Percentiles rank a stretch among this genome's conserved stretches.
Conservation (phyloP, 1,140 invertebrate genomes). For the Philotrypesis tridentata region DNA sequence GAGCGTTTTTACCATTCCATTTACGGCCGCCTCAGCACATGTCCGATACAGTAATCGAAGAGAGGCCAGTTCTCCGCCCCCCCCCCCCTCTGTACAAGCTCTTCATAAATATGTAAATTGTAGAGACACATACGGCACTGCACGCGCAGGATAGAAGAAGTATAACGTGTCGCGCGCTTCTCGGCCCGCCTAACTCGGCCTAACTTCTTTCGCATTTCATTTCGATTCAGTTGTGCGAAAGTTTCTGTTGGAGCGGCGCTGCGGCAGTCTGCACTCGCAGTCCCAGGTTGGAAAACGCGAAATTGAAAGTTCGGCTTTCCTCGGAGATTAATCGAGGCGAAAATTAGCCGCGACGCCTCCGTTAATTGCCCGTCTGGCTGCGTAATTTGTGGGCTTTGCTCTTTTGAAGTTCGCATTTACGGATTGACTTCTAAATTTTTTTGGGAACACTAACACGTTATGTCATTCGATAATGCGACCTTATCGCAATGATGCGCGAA, state of each 20-base stretch:
- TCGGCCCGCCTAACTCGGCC: too few species aligned
- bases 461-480: too few species aligned
- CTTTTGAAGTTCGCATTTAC: slow-evolving; percentile 20
- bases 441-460: too few species aligned
- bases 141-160: neutral
- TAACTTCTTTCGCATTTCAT: neutral
- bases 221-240: too few species aligned
- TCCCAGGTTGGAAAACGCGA: neutral
- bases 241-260: too few species aligned
- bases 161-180: too few species aligned
- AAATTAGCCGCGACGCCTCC: neutral
- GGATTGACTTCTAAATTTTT: slow-evolving; percentile 11
- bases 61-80: neutral
- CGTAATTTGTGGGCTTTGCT: slow-evolving; percentile 18
- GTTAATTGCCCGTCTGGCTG: too few species aligned
- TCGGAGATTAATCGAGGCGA: neutral
- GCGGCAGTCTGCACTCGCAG: too few species aligned
- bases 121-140: neutral
- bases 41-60: slow-evolving; percentile 34
- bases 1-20: slow-evolving; percentile 38
- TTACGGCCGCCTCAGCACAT: too few species aligned
- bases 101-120: slow-evolving; percentile 50
- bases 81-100: neutral
- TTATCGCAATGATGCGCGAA: too few species aligned
- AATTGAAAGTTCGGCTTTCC: neutral